Evolutionary conservation across 2,797 vertebrate species (phyloP), one percentile per base, ranked within the genome.

Genomic region (Loris lydekkerianus): DNA sequence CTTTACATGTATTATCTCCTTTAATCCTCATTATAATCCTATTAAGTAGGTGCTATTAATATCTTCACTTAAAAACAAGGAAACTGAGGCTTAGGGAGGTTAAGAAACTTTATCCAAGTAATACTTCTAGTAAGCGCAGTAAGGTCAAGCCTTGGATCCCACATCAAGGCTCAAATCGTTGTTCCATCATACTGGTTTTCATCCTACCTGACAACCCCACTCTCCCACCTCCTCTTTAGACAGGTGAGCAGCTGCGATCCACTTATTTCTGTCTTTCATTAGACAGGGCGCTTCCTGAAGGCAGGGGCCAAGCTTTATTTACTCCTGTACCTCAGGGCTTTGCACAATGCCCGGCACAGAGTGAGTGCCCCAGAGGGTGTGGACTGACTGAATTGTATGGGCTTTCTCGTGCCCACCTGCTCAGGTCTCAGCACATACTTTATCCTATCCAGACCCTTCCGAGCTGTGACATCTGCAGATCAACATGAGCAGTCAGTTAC

Each of bases 61-160:
- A 78, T 46, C 27, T 77, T 63, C 58, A 81, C 83, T 60, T 61
- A 40, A 75, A 97, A 58, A 49, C 40, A 23, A 93, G 65, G 65
- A 83, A 83, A 67, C 7, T 56, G n/a, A 93, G 67, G 46, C 18
- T 77, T 70, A 63, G 10, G 61, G 67, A 82, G 27, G 40, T 58
- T 34, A 78, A 69, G 49, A 70, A 23, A 31, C 25, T 40, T 75
- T 91, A 34, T 80, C 37, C n/a, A 89, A 96, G 89, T 72, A 75
- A 80, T 46, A 77, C 1, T 76, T n/a, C 27, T 87, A 49, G 18
- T 5, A 31, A 83, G 34, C 49, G 69, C 94, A 14, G 78, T 27
- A 46, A 94, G 87, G 76, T 18, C 43, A 91, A 75, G 73, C 25
- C 5, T 5, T 61, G n/a, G n/a, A 76, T 37, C 49, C 65, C 27